Base-by-base conservation (phyloP, 2,888 invertebrate genomes). In the Gastracanthus pulcherrimus region DNA sequence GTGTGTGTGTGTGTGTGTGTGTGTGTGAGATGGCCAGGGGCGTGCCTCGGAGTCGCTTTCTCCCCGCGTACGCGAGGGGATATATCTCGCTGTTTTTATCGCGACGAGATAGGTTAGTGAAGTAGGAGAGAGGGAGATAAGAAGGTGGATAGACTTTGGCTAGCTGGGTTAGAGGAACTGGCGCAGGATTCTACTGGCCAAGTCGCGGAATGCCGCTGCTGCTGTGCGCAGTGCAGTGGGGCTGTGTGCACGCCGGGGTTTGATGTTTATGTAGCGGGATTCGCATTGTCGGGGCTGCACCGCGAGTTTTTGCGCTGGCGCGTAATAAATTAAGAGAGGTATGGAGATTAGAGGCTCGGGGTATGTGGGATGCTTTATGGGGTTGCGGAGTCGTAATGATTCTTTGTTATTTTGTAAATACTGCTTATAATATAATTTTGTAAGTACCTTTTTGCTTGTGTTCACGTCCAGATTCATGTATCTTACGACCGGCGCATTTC, bases 31-130 rank as follows among this genome's bases (percentile, higher is more conserved):
- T 55, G 51, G 51, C 51, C 51, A 55, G 84, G 84, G 84, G 84
- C 84, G 83, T 83, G 83, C 77, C 84, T 67, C 69, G 48, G 74
- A 79, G 81, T 84, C 83, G 84, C 84, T 84, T 83, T 83, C 84
- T 83, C 84, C 84, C 76, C 77, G 77, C 80, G 82, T 16, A 9
- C 26, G n/a, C n/a, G 23, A 11, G 26, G 51, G 51, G 51, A 55
- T 55, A 55, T 55, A 55, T 55, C 51, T 55, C 51, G 67, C 31
- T 69, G 45, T 69, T 69, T 69, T 48, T 69, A 45, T 69, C 38
- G 31, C 34, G n/a, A n/a, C n/a, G 51, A 51, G 51, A 69, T 69
- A 69, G 69, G 26, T 13, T 11, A 26, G 11, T 6, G 3, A 5
- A n/a, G 48, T 7, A 48, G 48, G n/a, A 48, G 23, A 23, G 51